Conservation (phyloP, 1,140 invertebrate species). For the Globodera ellingtonae region DNA sequence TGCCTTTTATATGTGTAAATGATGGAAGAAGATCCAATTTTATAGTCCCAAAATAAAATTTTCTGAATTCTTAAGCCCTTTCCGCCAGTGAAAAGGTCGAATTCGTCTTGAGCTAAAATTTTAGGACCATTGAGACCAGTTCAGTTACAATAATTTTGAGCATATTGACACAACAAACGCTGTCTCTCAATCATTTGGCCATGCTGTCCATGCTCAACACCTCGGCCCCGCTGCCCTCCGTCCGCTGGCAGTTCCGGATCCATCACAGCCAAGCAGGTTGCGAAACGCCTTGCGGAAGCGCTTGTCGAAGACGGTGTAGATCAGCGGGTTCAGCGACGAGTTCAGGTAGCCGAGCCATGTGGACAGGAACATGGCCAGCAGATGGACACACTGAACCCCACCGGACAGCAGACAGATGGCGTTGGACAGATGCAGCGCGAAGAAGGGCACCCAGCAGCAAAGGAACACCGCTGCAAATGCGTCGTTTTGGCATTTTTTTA, state of each 20-base stretch:
- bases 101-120: no score
- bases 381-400: slow-evolving; percentile 77
- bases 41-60: no score
- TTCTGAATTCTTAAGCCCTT: no score
- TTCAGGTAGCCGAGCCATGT: slow-evolving; percentile 98
- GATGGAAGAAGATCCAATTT: no score
- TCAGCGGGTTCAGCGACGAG: slow-evolving; percentile 93
- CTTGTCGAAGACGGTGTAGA: slow-evolving; percentile 97
- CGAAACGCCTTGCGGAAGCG: slow-evolving; percentile 98
- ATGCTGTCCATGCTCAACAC: no score
- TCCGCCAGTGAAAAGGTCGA: no score
- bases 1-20: no score
- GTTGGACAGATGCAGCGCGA: slow-evolving; percentile 93
- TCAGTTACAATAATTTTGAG: no score
- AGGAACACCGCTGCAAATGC: slow-evolving; percentile 69
- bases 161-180: no score
- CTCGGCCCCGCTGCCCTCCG: neutral
- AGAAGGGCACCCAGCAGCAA: slow-evolving; percentile 70
- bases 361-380: slow-evolving; percentile 86
- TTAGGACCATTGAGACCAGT: no score
- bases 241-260: slow-evolving; percentile 4
- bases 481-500: neutral
- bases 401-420: slow-evolving; percentile 87
- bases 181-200: no score
- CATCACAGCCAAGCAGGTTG: slow-evolving; percentile 75